Base-by-base conservation (phyloP, 2,888 invertebrate genomes). In the Zonitis immaculata region DNA sequence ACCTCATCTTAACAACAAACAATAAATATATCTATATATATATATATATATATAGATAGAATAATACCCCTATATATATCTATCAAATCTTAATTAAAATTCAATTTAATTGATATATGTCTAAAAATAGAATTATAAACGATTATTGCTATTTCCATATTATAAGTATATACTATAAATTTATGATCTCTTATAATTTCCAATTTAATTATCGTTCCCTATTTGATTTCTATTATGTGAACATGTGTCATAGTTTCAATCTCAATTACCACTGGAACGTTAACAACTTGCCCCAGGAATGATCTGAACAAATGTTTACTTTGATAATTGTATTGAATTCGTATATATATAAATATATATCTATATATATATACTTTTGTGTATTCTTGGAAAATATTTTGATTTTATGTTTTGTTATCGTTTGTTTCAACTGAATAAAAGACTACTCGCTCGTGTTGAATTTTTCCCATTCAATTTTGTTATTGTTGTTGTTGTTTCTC, bases 1-100 rank as follows among this genome's bases (percentile, higher is more conserved):
- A 64, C 58, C 64, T 62, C 64, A 64, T 65, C 66, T 65, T 65
- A 62, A 62, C 64, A 65, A 39, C 67, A 70, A 70, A 68, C 64
- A 68, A 54, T 49, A 65, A 60, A 63, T 62, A 57, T 6, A 35
- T 6, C 27, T 28, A 28, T n/a, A n/a, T n/a, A n/a, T n/a, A n/a
- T n/a, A n/a, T n/a, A n/a, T n/a, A n/a, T n/a, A n/a, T n/a, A n/a
- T n/a, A n/a, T n/a, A n/a, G n/a, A n/a, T 4, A 20, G 18, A 20
- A 20, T n/a, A n/a, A 39, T 39, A 39, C 20, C 39, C 11, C 39
- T 2, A 20, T 39, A 39, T 2, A 20, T 39, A 39, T 39, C 39
- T 11, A 20, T 39, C 39, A 39, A 20, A 18, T 39, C 39, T 39
- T 39, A 20, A n/a, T n/a, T n/a, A n/a, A n/a, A n/a, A n/a, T n/a